phyloP scores from a whole-genome alignment of 2,888 invertebrate species.

The Eretmocerus hayati region DNA sequence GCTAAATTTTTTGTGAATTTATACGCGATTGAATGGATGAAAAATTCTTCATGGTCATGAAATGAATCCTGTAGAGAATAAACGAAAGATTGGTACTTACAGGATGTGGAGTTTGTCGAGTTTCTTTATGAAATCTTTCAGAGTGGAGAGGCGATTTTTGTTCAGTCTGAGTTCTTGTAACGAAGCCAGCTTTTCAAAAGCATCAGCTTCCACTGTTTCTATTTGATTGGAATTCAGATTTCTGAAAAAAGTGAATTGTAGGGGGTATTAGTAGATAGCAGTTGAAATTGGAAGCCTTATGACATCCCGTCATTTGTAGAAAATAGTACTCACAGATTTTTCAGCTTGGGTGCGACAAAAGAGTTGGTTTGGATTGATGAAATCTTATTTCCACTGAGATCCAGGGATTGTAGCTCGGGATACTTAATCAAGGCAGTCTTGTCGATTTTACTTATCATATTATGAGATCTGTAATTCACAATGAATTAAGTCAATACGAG shows the following conservation, averaged over 20 bases:
- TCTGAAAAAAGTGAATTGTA: constrained; percentile 47
- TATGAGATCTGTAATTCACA: constrained; percentile 46
- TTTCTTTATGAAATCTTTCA: constrained; percentile 68
- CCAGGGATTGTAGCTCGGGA: constrained; percentile 54
- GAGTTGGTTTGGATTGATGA: constrained; percentile 51
- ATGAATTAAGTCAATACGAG: background rate
- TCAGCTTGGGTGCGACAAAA: constrained; percentile 55
- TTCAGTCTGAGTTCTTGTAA: constrained; percentile 71
- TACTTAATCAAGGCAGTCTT: constrained; percentile 48
- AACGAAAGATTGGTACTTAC: no score
- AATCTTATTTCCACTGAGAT: constrained; percentile 60
- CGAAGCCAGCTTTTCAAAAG: constrained; percentile 64
- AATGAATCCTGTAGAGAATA: no score
- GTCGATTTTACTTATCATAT: constrained; percentile 48
- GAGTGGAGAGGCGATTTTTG: constrained; percentile 63
- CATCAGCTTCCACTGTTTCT: constrained; percentile 60
- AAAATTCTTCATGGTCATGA: no score
- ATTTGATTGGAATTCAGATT: constrained; percentile 70
- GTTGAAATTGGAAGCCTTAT: background rate
- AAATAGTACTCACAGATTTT: constrained; percentile 48
- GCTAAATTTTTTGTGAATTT: no score
- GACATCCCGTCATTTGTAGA: background rate
- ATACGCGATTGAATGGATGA: no score
- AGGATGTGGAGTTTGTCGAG: constrained; percentile 63
- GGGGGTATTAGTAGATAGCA: background rate